Percentiles rank a stretch among this genome's conserved stretches.
Conservation (phyloP, 2,113 vertebrate genomes). For the Aviceda subcristata region DNA sequence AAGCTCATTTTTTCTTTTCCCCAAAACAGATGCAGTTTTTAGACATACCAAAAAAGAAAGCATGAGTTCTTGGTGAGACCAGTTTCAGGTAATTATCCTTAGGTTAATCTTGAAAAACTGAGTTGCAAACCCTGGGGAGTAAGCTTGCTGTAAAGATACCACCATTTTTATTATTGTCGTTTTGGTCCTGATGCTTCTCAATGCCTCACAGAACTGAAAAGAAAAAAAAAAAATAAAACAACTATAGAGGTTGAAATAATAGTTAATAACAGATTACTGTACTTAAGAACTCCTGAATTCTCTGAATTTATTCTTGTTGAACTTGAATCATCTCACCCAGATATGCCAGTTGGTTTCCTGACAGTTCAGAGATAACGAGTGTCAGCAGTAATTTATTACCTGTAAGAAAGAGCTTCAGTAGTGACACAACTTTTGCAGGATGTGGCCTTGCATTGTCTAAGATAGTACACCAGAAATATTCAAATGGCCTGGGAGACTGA, state of each 20-base stretch:
- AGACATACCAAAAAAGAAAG: neutral
- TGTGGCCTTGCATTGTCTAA: neutral
- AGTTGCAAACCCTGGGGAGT: neutral
- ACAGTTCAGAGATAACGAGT: neutral
- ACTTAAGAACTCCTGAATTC: neutral
- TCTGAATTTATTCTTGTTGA: neutral
- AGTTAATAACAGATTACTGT: neutral
- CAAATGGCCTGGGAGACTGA: neutral
- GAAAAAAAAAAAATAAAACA: neutral
- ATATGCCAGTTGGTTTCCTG: neutral
- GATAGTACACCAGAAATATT: neutral
- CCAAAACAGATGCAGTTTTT: neutral
- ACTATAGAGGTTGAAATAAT: neutral
- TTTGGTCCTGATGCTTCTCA: neutral
- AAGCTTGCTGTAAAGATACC: neutral
- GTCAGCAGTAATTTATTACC: constrained; percentile 5
- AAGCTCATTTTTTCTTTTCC: neutral
- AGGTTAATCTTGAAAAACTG: neutral
- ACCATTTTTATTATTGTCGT: neutral
- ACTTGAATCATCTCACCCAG: neutral
- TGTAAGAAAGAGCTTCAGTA: constrained; percentile 22
- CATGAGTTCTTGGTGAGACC: neutral
- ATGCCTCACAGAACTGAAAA: neutral
- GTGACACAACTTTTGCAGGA: neutral
- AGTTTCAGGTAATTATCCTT: neutral